Evolutionary conservation across 2,797 vertebrate genomes (phyloP).

Genomic region (Scyliorhinus canicula): DNA sequence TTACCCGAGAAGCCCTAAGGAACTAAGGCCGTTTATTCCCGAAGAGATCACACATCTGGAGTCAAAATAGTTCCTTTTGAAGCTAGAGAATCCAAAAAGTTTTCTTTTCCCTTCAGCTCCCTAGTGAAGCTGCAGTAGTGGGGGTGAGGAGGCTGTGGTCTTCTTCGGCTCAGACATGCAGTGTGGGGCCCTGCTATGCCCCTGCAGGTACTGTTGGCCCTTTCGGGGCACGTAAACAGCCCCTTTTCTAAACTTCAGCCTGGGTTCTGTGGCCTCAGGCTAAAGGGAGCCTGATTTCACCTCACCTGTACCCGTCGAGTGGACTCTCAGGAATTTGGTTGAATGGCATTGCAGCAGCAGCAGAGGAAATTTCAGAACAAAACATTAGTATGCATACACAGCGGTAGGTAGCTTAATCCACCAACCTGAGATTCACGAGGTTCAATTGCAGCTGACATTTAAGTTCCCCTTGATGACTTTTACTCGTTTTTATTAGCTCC

Average conservation of each 20-base stretch:
- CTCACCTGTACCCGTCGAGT: neutral
- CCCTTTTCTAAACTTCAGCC: neutral
- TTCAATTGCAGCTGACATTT: constrained; percentile 1
- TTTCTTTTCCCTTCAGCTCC: neutral
- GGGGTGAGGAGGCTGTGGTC: neutral
- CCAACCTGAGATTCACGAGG: too few relatives aligned
- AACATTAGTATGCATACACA: neutral
- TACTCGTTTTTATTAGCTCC: neutral
- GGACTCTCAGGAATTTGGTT: neutral
- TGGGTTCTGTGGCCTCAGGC: neutral
- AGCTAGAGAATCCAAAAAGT: neutral
- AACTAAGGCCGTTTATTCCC: neutral
- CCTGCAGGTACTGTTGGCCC: neutral
- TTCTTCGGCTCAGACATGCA: neutral
- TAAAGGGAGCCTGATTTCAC: neutral
- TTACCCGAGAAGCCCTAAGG: neutral
- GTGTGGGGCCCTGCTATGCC: neutral
- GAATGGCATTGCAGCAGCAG: neutral
- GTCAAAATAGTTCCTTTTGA: neutral
- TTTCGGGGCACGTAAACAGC: neutral
- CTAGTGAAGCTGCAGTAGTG: neutral
- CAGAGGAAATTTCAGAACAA: neutral
- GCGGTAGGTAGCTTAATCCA: neutral
- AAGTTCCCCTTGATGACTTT: neutral
- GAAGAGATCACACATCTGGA: neutral